Evolutionary conservation across 2,113 vertebrate species (phyloP).

Genomic region (Oncorhynchus keta): DNA sequence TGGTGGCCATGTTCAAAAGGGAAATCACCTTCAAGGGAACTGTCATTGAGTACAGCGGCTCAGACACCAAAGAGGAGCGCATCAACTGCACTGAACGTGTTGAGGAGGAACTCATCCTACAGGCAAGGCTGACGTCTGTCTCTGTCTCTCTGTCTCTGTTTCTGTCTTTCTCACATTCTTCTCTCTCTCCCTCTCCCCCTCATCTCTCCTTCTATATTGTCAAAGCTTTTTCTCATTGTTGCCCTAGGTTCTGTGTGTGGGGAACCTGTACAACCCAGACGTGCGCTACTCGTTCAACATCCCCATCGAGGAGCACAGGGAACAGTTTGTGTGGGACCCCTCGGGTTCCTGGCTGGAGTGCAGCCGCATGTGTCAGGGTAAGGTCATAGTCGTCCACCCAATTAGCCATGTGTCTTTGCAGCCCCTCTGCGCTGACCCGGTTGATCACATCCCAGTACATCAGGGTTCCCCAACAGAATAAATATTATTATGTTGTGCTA

Average conservation of each 20-base stretch:
- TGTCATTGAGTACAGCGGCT: constrained; percentile 93
- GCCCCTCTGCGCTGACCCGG: constrained; percentile 20
- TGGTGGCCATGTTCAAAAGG: constrained; percentile 95
- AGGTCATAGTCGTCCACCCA: constrained; percentile 23
- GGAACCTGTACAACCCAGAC: constrained; percentile 93
- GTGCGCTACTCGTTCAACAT: constrained; percentile 92
- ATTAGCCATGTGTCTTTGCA: not conserved
- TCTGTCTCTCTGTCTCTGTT: not conserved
- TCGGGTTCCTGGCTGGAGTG: constrained; percentile 91
- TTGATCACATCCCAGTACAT: constrained; percentile 24
- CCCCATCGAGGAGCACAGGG: constrained; percentile 82
- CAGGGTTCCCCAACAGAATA: no score
- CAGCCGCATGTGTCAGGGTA: constrained; percentile 87
- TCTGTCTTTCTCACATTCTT: not conserved
- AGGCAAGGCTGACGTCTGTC: constrained; percentile 69
- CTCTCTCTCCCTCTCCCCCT: not conserved
- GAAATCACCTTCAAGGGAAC: constrained; percentile 87
- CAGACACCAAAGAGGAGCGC: constrained; percentile 86
- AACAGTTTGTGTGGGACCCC: constrained; percentile 87
- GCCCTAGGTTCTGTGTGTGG: constrained; percentile 91
- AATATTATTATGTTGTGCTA: no score
- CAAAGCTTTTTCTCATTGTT: constrained; percentile 9
- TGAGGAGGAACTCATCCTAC: constrained; percentile 85
- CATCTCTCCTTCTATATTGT: constrained; percentile 39
- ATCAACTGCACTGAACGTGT: constrained; percentile 92